Base-by-base conservation (phyloP, 2,113 vertebrate genomes). In the Ochotona princeps region DNA sequence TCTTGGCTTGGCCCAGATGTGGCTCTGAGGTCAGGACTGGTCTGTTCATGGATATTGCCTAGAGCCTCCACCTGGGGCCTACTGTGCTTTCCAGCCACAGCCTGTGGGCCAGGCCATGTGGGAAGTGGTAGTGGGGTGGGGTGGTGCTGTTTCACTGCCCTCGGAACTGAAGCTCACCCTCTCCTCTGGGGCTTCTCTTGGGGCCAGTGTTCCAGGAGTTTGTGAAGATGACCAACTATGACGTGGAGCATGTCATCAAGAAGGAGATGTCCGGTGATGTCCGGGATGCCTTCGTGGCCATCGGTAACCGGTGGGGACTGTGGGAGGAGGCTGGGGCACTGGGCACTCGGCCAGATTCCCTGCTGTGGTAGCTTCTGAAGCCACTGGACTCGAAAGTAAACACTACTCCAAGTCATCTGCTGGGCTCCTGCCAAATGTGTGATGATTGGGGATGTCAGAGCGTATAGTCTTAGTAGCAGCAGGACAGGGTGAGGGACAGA, bases 201-300 rank as follows among this genome's bases (percentile, higher is more conserved):
- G 90, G n/a, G 65, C 38, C 96, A 99, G 99, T 99, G 81, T 99
- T 99, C 95, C 99, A 99, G 98, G 99, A 99, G 89, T 99, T 99
- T 94, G 98, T 99, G 96, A 99, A 97, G 97, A 98, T 97, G 98
- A 98, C 98, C 96, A 99, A 99, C 98, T 99, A 99, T 0, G 99
- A 99, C 0, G 98, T 99, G 83, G 99, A 99, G 81, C 99, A 99
- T 0, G 98, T 99, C 95, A 99, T 99, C 97, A 99, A 98, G 98
- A 99, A 99, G 95, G 98, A 99, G 87, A 99, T 99, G 99, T 99
- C 99, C 0, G 99, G 99, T 47, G 99, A 99, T 0, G 98, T 99
- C 73, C 98, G 97, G 96, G 98, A 99, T 0, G 98, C 98, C 2
- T 99, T 99, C 73, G 97, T 98, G 97, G 99, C 99, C 89, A 99